Percentiles rank a stretch among this genome's conserved stretches.
Evolutionary conservation across 2,888 invertebrate species (phyloP).

Genomic region (Sepioteuthis lessoniana): DNA sequence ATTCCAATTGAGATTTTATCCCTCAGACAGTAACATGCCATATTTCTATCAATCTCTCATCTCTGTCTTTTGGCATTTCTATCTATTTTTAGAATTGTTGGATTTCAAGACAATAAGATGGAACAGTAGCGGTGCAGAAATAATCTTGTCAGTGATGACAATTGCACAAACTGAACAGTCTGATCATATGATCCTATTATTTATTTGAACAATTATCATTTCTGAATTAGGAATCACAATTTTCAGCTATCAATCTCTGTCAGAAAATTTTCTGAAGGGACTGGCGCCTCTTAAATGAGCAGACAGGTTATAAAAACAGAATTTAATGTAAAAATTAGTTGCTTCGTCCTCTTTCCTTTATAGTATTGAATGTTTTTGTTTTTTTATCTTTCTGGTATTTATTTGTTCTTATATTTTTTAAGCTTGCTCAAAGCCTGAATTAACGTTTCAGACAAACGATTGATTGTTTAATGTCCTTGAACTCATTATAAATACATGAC

Average conservation of each 20-base stretch:
- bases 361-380: background rate
- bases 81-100: background rate
- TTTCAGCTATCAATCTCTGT: background rate
- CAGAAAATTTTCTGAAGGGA: background rate
- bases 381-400: background rate
- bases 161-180: background rate
- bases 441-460: background rate
- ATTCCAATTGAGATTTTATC: background rate
- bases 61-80: background rate
- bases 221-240: background rate
- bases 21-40: too few relatives aligned
- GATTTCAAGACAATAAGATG: background rate
- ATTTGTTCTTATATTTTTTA: too few relatives aligned
- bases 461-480: constrained; percentile 2
- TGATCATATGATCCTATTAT: background rate
- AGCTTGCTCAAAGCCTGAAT: background rate
- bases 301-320: constrained; percentile 16
- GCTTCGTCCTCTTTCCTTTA: background rate
- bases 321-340: background rate
- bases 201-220: constrained; percentile 4
- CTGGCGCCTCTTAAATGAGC: background rate
- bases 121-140: background rate
- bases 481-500: background rate
- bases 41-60: background rate
- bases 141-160: background rate